A percentile compares a stretch with the other conserved stretches of the same genome.
Evolutionary conservation across 2,113 vertebrate species (phyloP).

Genomic region (Ondatra zibethicus): DNA sequence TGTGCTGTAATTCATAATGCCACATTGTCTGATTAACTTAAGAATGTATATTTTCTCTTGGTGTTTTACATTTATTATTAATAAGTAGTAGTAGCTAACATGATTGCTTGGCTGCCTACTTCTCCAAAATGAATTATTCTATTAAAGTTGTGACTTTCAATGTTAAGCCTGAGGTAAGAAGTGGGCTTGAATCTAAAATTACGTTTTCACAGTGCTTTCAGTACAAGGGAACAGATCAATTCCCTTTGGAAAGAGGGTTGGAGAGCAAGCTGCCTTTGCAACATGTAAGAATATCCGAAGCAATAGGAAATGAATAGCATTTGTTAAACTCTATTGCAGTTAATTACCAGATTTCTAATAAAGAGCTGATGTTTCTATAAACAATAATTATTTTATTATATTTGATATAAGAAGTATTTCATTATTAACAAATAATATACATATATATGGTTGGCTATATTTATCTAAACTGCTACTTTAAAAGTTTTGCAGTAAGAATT

Average conservation of each 20-base stretch:
- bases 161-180: constrained; percentile 65
- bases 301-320: background rate
- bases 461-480: background rate
- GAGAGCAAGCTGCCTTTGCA: background rate
- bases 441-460: no score
- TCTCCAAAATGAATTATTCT: constrained; percentile 78
- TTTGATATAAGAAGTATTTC: background rate
- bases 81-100: constrained; percentile 74
- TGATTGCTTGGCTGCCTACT: constrained; percentile 61
- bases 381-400: constrained; percentile 8
- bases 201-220: background rate
- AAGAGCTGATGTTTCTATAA: background rate
- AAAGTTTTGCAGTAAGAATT: background rate
- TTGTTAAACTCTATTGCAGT: background rate
- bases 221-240: constrained; percentile 19
- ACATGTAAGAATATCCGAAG: background rate
- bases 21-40: constrained; percentile 69
- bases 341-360: constrained; percentile 4
- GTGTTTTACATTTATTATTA: constrained; percentile 74
- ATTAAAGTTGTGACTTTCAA: constrained; percentile 71
- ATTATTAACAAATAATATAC: background rate
- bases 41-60: constrained; percentile 73
- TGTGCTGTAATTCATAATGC: constrained; percentile 74
- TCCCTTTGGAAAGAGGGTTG: background rate
- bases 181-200: constrained; percentile 60